Evolutionary conservation across 1,140 invertebrate genomes (phyloP), one percentile per base, ranked within the genome.

Genomic region (Augochlora pura): DNA sequence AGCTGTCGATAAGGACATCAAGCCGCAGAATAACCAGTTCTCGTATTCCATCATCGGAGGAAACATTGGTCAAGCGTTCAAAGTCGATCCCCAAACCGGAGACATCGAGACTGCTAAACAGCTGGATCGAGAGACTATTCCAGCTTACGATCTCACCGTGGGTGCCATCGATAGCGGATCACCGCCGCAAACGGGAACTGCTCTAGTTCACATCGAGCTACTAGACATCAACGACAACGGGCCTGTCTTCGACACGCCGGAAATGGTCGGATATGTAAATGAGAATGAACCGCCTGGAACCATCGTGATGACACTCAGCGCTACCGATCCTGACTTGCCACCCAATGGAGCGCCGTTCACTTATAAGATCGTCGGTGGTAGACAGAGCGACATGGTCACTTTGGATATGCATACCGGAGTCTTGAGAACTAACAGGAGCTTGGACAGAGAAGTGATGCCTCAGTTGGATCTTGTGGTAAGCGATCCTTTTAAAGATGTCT

Each of bases 151-250:
- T 82, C 85, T 99, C 12, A 96, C 96, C n/a, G 94, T 99, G 32
- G 97, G 96, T 16, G 98, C 97, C 0, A 97, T 98, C 68, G 98
- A 99, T 90, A 97, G 95, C 38, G 97, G 97, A 1, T 91, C 94
- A 7, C 97, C 97, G 0, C 96, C 97, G 0, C 96, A 98, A 93
- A 98, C 97, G 2, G 98, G 98, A 21, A 97, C 96, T 6, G 94
- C 97, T 3, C 96, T 95, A 1, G 96, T 99, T 0, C 95, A 95
- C 87, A 95, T 98, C 63, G 89, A 93, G 1, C 83, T 99, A 2
- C 94, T 95, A 16, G 98, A 99, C 91, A 94, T 99, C 12, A 99
- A 99, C 91, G 98, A 99, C 85, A 99, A 99, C 90, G 97, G 96
- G 0, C 98, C 98, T 0, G 91, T 95, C 8, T 98, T 99, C 87